These are phyloP conservation scores for Tadarida brasiliensis DNA, from an alignment of 2,797 vertebrate species.

Conservation along the genomic window DNA sequence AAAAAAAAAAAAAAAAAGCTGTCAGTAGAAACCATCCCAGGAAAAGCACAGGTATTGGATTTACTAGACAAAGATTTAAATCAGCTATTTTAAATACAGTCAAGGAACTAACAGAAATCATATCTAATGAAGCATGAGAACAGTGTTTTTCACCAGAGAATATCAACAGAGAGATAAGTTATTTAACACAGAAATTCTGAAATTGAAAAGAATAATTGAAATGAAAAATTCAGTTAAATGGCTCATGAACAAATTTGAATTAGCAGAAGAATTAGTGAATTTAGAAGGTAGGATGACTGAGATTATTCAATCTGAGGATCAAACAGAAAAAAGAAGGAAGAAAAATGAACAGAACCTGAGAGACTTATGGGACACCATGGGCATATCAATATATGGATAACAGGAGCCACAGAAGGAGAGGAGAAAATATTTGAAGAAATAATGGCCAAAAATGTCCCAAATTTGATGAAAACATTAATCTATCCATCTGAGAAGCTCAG, in stretches of 20 bases:
- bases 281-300: neutral
- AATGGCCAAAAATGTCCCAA: neutral
- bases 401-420: neutral
- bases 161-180: neutral
- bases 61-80: neutral
- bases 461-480: slow-evolving; percentile 9
- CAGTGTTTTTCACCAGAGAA: neutral
- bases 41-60: neutral
- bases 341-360: neutral
- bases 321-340: slow-evolving; percentile 4
- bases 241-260: neutral
- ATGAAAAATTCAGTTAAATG: neutral
- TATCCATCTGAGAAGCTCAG: neutral
- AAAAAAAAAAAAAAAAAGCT: neutral
- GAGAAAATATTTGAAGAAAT: neutral
- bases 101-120: neutral
- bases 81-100: neutral
- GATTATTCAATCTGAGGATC: neutral
- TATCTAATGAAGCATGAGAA: neutral
- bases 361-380: neutral
- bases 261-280: neutral
- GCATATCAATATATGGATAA: neutral
- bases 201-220: neutral
- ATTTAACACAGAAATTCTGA: neutral
- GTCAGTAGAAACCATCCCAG: neutral